These are phyloP conservation scores for Phrixothrix hirtus DNA, from an alignment of 2,888 invertebrate genomes.

Conservation along the genomic window DNA sequence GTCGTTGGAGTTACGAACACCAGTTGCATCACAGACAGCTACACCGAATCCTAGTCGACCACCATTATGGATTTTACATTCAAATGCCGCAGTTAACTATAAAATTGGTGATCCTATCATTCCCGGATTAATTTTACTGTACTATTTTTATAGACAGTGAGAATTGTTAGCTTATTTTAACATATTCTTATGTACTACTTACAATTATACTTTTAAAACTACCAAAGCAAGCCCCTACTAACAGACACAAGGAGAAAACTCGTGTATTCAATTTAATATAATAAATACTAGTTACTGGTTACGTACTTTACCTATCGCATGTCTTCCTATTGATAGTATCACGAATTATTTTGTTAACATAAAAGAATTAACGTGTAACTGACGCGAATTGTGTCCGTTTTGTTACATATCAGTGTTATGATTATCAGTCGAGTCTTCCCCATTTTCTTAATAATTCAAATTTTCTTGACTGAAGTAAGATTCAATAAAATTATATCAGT, in stretches of 20 bases:
- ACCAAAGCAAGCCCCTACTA: no score
- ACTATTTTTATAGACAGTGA: constrained; percentile 19
- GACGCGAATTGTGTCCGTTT: constrained; percentile 8
- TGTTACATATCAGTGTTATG: constrained; percentile 25
- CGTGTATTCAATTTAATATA: no score
- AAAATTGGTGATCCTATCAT: constrained; percentile 20
- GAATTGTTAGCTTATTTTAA: constrained; percentile 13
- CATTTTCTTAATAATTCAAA: constrained; percentile 15
- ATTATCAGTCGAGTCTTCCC: constrained; percentile 27
- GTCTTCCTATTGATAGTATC: constrained; percentile 27
- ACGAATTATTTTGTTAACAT: constrained; percentile 11
- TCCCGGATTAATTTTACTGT: constrained; percentile 22
- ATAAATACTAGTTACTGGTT: constrained; percentile 8
- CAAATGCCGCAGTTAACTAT: constrained; percentile 35
- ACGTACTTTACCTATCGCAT: constrained; percentile 25
- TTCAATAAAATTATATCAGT: constrained; percentile 6
- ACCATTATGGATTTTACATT: constrained; percentile 48
- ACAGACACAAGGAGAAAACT: no score
- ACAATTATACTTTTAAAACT: constrained; percentile 13
- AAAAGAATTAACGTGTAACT: constrained; percentile 11
- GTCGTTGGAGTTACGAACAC: constrained; percentile 45
- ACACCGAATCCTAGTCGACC: constrained; percentile 45
- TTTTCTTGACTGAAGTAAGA: constrained; percentile 11
- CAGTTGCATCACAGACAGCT: constrained; percentile 42
- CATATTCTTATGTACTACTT: constrained; percentile 5